Evolutionary conservation across 2,113 vertebrate genomes (phyloP).

Genomic region (Paedocypris sp.): DNA sequence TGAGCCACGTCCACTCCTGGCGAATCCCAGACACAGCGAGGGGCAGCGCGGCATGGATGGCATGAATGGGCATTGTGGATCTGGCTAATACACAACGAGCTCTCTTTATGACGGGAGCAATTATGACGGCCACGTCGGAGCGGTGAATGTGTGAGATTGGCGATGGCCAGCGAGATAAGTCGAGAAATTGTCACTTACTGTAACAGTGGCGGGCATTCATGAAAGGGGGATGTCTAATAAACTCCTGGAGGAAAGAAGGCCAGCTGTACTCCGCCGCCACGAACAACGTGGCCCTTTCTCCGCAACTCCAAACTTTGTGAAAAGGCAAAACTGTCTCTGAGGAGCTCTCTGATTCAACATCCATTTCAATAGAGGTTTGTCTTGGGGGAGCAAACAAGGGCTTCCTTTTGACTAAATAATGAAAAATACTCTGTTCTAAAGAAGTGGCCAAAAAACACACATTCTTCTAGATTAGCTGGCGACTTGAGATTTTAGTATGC

Average conservation of each 20-base stretch:
- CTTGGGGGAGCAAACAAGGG: slow-evolving; percentile 44
- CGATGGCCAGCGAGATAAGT: slow-evolving; percentile 72
- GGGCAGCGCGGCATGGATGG: too few species aligned
- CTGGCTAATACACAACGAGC: slow-evolving; percentile 73
- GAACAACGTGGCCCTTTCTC: slow-evolving; percentile 72
- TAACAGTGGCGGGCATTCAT: slow-evolving; percentile 77
- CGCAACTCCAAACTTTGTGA: slow-evolving; percentile 61
- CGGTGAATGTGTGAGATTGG: slow-evolving; percentile 71
- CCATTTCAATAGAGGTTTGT: slow-evolving; percentile 45
- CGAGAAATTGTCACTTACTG: slow-evolving; percentile 71
- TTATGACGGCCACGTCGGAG: slow-evolving; percentile 68
- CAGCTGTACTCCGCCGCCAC: slow-evolving; percentile 67
- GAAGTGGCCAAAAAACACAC: slow-evolving; percentile 13
- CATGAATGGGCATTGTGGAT: slow-evolving; percentile 61
- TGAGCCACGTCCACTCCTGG: neutral
- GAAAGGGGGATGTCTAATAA: slow-evolving; percentile 67
- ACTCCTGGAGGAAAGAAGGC: slow-evolving; percentile 57
- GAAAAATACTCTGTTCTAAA: slow-evolving; percentile 32
- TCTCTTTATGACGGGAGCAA: slow-evolving; percentile 81
- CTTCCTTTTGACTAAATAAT: slow-evolving; percentile 56
- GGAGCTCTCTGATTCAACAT: slow-evolving; percentile 64
- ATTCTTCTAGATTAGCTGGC: slow-evolving; percentile 22
- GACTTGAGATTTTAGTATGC: too few species aligned
- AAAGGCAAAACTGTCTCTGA: slow-evolving; percentile 60
- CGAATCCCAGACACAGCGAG: slow-evolving; percentile 59